Evolutionary conservation across 1,140 invertebrate genomes (phyloP), one percentile per base, ranked within the genome.

Genomic region (Xylocopa sonorina): DNA sequence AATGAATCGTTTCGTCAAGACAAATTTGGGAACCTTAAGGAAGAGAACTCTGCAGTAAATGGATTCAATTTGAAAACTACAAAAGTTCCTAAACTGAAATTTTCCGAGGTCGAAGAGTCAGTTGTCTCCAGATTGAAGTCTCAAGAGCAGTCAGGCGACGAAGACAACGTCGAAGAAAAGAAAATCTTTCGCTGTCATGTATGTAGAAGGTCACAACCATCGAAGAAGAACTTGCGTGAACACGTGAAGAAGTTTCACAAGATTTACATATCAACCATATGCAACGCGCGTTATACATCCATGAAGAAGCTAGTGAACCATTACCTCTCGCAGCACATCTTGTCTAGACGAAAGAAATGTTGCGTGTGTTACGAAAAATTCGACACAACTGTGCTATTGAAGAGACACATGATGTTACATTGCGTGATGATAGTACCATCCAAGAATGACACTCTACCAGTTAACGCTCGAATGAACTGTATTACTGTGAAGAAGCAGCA

Each of bases 231-330:
- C 12, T 34, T 73, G 21, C 46, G 21, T 1, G n/a, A 75, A 21
- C 89, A 90, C 50, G 57, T 64, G 6, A 62, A 78, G 14, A 32
- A 66, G 16, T 63, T 12, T 57, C 88, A 90, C 21, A 24, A 76
- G n/a, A 77, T 78, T 1, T 90, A 82, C 1, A 90, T 86, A 58
- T 90, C 89, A 10, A 88, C 86, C n/a, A 80, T 90, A 64, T 90
- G 89, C 55, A 41, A 64, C 27, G 88, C 81, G 4, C 72, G 71
- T 34, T 88, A 83, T 50, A 79, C 29, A 2, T 21, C 29, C 0
- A 83, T 55, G 21, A 57, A 46, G 32, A 80, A 82, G 51, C 66
- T 90, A 18, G 48, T 87, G 16, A 27, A 4, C 3, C 89, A 90
- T 81, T 90, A 88, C 29, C 16, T 88, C 1, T 50, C 64, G 1